phyloP scores from a whole-genome alignment of 2,113 vertebrate species.

The Gobio gobio region DNA sequence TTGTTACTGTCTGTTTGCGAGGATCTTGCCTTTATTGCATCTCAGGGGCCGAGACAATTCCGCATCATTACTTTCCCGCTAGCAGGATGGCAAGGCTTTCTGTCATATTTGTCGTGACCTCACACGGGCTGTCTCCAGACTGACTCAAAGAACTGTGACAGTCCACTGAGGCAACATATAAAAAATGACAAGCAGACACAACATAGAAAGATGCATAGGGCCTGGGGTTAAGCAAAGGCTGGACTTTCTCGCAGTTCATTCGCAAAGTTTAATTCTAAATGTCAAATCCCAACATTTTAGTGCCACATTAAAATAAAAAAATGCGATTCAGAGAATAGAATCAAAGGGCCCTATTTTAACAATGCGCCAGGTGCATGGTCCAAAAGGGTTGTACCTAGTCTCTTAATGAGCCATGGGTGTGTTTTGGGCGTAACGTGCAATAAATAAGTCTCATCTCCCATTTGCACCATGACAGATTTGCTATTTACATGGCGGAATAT shows the following conservation, averaged over 20 bases:
- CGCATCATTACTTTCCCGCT: conserved; percentile 45
- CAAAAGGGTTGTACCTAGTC: no score
- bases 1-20: conserved; percentile 34
- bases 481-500: no score
- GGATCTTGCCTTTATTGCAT: conserved; percentile 36
- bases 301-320: neutral
- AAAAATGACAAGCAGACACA: conserved; percentile 47
- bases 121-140: conserved; percentile 46
- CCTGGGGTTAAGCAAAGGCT: conserved; percentile 15
- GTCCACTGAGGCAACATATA: conserved; percentile 38
- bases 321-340: neutral
- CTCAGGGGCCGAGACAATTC: conserved; percentile 40
- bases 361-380: no score
- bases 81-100: conserved; percentile 44
- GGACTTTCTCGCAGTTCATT: conserved; percentile 17
- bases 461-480: no score
- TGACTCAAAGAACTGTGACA: conserved; percentile 43
- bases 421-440: no score
- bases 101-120: conserved; percentile 49
- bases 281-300: neutral
- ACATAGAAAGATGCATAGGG: conserved; percentile 26
- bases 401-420: no score
- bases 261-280: neutral
- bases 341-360: no score
- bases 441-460: no score